phyloP scores from a whole-genome alignment of 2,797 vertebrate genomes.

The Pipistrellus kuhlii region DNA sequence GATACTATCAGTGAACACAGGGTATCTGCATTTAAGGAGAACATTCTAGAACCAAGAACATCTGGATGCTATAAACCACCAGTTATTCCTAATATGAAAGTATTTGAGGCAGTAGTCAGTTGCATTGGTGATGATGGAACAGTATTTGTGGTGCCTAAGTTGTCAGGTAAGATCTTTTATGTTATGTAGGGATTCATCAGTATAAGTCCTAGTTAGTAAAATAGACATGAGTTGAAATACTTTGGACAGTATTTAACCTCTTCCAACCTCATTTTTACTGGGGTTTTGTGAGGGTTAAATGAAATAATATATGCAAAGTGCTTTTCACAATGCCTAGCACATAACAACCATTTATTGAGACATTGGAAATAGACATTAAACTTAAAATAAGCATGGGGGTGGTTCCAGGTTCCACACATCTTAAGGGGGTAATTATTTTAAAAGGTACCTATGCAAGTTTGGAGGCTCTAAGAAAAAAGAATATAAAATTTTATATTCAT shows the following conservation, averaged over 20 bases:
- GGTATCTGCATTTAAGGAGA: neutral
- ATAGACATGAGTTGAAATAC: neutral
- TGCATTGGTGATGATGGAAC: conserved; percentile 91
- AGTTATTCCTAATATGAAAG: conserved; percentile 87
- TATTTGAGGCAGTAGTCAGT: conserved; percentile 88
- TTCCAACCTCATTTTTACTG: conserved; percentile 38
- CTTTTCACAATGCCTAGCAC: conserved; percentile 31
- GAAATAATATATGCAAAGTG: neutral
- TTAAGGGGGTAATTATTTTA: neutral
- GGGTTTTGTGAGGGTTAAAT: neutral
- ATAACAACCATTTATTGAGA: conserved; percentile 6
- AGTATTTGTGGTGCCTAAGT: conserved; percentile 90
- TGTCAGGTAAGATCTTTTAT: conserved; percentile 88
- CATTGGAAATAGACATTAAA: neutral
- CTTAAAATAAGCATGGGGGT: neutral
- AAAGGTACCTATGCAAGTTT: neutral
- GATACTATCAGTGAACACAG: conserved; percentile 61
- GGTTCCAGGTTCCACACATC: neutral
- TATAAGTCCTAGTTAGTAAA: conserved; percentile 14
- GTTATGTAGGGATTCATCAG: neutral
- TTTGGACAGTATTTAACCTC: conserved; percentile 25
- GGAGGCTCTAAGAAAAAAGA: neutral
- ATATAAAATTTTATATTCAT: neutral
- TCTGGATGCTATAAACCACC: conserved; percentile 89
- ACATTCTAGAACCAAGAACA: conserved; percentile 59